phyloP scores from a whole-genome alignment of 2,113 vertebrate genomes.

The Engraulis encrasicolus region DNA sequence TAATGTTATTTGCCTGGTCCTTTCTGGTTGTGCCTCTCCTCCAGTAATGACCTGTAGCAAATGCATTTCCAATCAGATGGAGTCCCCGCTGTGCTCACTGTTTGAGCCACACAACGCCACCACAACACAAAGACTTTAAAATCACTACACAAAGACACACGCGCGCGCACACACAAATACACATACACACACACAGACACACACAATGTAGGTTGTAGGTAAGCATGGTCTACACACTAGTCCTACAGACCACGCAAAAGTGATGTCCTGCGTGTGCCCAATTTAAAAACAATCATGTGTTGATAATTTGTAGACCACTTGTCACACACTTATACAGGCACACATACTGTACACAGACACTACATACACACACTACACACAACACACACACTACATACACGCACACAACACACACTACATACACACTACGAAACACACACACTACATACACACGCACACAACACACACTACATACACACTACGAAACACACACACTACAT shows the following conservation, averaged over 20 bases:
- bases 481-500: constrained; percentile 62
- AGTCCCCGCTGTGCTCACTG: not conserved
- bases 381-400: constrained; percentile 67
- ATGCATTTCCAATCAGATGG: not conserved
- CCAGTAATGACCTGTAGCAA: not conserved
- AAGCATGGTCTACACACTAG: not conserved
- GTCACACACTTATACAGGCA: constrained; percentile 42
- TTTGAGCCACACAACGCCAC: not conserved
- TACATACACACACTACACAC: constrained; percentile 54
- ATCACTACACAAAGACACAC: not conserved
- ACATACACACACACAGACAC: not conserved
- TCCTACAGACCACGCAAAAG: not conserved
- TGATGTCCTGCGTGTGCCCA: constrained; percentile 43
- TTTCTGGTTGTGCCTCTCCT: not conserved
- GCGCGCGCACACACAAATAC: not conserved
- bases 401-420: constrained; percentile 63
- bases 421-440: constrained; percentile 45
- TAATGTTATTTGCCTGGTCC: not conserved
- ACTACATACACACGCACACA: constrained; percentile 68
- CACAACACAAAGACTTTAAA: not conserved
- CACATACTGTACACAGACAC: constrained; percentile 62
- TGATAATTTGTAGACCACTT: not conserved
- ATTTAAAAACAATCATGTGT: not conserved
- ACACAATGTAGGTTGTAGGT: too few relatives aligned
- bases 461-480: constrained; percentile 48